These are phyloP conservation scores for Syngnathus acus DNA, from an alignment of 2,797 vertebrate species.

Conservation along the genomic window DNA sequence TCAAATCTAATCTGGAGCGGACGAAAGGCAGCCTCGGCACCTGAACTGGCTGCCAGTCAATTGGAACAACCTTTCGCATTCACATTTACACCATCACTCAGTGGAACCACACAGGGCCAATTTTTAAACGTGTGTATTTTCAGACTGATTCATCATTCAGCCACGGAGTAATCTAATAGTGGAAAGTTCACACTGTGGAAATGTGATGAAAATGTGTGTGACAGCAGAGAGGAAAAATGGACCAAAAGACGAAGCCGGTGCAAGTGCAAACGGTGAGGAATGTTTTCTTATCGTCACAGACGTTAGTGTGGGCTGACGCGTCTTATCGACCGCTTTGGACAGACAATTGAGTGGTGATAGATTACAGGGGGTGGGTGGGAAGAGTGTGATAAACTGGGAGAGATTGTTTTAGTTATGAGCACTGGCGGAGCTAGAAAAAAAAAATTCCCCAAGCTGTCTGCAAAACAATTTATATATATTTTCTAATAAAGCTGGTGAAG, in stretches of 20 bases:
- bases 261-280: conserved; percentile 40
- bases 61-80: background rate
- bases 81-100: background rate
- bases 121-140: background rate
- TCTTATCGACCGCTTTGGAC: conserved; percentile 52
- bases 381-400: conserved; percentile 27
- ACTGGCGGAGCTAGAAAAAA: no score
- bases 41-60: background rate
- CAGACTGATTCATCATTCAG: background rate
- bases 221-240: conserved; percentile 3
- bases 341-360: conserved; percentile 44
- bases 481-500: no score
- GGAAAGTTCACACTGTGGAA: conserved; percentile 40
- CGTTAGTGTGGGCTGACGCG: conserved; percentile 33
- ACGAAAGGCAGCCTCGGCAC: background rate
- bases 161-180: conserved; percentile 31
- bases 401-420: conserved; percentile 32
- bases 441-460: no score
- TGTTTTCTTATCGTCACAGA: conserved; percentile 53
- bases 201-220: conserved; percentile 6
- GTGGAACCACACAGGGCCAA: background rate
- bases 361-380: conserved; percentile 19
- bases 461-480: no score
- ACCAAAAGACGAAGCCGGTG: conserved; percentile 8
- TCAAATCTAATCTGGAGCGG: background rate